Conservation (phyloP, 2,888 invertebrate species). For the Ophioninae sp. region DNA sequence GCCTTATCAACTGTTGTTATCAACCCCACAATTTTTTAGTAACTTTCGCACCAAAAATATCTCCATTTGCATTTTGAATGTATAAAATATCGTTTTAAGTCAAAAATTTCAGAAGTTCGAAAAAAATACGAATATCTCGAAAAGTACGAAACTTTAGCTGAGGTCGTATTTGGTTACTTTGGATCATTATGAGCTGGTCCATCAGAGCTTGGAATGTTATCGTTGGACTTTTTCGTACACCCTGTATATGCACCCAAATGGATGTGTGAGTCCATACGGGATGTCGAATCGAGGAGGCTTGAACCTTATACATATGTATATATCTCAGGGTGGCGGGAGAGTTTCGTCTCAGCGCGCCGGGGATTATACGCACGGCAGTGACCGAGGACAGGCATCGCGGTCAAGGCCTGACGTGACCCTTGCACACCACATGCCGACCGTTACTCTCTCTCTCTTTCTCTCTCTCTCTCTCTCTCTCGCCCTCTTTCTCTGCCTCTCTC, state of each 20-base stretch:
- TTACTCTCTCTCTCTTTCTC: slow-evolving; percentile 50
- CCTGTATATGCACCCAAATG: neutral
- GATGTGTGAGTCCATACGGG: neutral
- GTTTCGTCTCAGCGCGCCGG: slow-evolving; percentile 60
- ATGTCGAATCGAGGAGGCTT: slow-evolving; percentile 26
- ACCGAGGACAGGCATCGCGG: slow-evolving; percentile 65
- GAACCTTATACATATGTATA: slow-evolving; percentile 7
- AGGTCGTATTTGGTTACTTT: too few relatives aligned
- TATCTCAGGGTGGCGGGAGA: slow-evolving; percentile 48
- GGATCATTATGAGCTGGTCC: too few relatives aligned
- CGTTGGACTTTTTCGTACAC: too few relatives aligned
- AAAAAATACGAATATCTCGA: too few relatives aligned
- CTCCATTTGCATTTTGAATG: too few relatives aligned
- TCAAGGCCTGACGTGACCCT: slow-evolving; percentile 65
- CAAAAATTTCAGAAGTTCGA: too few relatives aligned
- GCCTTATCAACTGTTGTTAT: too few relatives aligned
- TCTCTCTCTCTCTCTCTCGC: slow-evolving; percentile 16
- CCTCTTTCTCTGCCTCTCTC: slow-evolving; percentile 20
- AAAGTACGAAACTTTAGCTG: too few relatives aligned
- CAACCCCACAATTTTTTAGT: too few relatives aligned
- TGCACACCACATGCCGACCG: slow-evolving; percentile 60
- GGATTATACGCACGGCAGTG: slow-evolving; percentile 62
- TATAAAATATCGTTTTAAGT: too few relatives aligned
- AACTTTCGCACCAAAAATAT: too few relatives aligned
- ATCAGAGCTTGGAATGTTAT: too few relatives aligned